Evolutionary conservation across 2,113 vertebrate species (phyloP).

Genomic region (Fulica atra): DNA sequence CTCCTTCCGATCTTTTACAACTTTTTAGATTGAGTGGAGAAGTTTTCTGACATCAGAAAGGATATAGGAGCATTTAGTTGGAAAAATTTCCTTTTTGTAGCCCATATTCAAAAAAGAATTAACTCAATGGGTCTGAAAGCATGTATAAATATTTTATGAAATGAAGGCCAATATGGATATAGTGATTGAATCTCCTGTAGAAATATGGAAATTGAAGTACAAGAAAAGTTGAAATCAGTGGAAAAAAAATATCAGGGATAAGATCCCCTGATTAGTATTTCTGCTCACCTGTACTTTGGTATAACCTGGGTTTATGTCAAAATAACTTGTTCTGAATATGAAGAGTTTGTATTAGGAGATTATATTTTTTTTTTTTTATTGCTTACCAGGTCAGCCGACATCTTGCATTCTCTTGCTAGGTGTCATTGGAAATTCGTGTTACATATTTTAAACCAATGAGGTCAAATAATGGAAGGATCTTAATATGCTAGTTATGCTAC

Average conservation of each 20-base stretch:
- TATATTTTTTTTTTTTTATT: neutral
- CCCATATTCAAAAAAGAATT: neutral
- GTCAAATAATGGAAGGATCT: neutral
- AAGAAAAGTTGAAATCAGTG: neutral
- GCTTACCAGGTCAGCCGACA: neutral
- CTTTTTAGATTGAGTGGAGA: neutral
- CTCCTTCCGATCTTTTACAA: neutral
- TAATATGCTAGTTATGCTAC: neutral
- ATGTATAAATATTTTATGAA: neutral
- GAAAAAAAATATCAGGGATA: neutral
- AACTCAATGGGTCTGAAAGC: neutral
- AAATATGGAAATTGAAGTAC: neutral
- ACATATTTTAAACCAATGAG: neutral
- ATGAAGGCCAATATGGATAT: neutral
- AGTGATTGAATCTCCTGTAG: neutral
- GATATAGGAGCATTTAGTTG: neutral
- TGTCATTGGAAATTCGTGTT: neutral
- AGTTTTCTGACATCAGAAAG: neutral
- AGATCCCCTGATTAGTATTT: neutral
- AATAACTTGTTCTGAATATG: neutral
- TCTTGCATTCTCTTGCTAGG: neutral
- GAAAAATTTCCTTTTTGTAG: neutral
- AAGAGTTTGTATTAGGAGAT: neutral
- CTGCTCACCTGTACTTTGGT: neutral
- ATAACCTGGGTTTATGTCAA: neutral